These are phyloP conservation scores for Brachionus rotundiformis DNA, from an alignment of 1,140 invertebrate species.

Conservation along the genomic window DNA sequence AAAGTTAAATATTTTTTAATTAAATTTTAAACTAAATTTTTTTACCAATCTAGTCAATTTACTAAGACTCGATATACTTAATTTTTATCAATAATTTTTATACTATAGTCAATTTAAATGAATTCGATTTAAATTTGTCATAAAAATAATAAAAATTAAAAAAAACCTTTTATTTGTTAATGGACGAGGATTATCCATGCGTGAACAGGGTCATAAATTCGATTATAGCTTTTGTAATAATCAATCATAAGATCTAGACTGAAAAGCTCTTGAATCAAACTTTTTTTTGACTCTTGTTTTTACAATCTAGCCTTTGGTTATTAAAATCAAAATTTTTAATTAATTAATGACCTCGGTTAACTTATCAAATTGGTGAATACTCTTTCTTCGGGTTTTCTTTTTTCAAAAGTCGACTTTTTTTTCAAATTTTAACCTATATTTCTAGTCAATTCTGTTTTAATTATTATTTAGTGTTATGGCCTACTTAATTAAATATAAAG, in stretches of 20 bases:
- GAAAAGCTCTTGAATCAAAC: not conserved
- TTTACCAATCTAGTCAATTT: constrained; percentile 19
- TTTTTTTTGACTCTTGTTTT: not conserved
- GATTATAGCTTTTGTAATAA: not conserved
- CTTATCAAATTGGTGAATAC: not conserved
- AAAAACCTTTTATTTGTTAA: not conserved
- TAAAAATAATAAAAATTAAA: not conserved
- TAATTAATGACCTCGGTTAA: not conserved
- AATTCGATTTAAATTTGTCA: not conserved
- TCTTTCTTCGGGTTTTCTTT: not conserved
- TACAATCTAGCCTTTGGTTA: not conserved
- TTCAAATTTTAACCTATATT: too few relatives aligned
- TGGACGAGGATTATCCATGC: not conserved
- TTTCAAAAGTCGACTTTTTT: too few relatives aligned
- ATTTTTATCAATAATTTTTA: not conserved
- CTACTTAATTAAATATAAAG: too few relatives aligned
- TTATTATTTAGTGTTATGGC: too few relatives aligned
- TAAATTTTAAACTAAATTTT: not conserved
- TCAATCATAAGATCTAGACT: not conserved
- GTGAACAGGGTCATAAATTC: not conserved
- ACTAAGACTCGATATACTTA: not conserved
- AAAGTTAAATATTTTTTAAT: not conserved
- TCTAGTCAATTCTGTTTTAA: too few relatives aligned
- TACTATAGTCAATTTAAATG: not conserved
- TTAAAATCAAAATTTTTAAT: not conserved